Evolutionary conservation across 2,888 invertebrate genomes (phyloP).

Genomic region (Glyphotaelius pellucidus): DNA sequence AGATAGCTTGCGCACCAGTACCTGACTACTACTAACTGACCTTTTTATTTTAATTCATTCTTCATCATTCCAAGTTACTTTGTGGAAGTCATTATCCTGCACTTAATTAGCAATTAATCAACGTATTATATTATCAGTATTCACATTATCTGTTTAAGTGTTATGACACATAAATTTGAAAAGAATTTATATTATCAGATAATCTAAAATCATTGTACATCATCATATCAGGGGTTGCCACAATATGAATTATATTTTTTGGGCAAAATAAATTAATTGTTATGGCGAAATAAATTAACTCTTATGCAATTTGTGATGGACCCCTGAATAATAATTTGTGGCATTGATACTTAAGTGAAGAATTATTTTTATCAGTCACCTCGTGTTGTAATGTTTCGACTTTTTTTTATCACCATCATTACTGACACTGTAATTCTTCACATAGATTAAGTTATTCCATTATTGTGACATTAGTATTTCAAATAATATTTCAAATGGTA

Average conservation of each 20-base stretch:
- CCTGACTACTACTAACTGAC: constrained; percentile 89
- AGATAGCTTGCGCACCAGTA: constrained; percentile 94
- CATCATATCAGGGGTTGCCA: background rate
- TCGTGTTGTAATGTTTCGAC: background rate
- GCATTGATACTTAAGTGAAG: background rate
- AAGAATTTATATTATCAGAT: background rate
- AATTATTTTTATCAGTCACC: background rate
- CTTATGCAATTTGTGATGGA: background rate
- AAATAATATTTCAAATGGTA: background rate
- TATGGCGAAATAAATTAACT: background rate
- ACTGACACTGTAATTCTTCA: background rate
- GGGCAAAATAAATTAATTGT: background rate
- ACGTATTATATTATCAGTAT: background rate
- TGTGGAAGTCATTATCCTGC: background rate
- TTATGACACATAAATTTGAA: background rate
- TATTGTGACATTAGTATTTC: background rate
- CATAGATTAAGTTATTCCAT: background rate
- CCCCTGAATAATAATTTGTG: background rate
- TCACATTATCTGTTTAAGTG: background rate
- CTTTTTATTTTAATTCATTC: background rate
- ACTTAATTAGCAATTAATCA: background rate
- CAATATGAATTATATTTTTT: background rate
- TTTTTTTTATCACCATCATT: background rate
- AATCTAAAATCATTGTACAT: background rate
- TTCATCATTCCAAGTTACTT: background rate